These are phyloP conservation scores for Prietella phreatophila DNA, from an alignment of 2,113 vertebrate genomes.

Conservation along the genomic window DNA sequence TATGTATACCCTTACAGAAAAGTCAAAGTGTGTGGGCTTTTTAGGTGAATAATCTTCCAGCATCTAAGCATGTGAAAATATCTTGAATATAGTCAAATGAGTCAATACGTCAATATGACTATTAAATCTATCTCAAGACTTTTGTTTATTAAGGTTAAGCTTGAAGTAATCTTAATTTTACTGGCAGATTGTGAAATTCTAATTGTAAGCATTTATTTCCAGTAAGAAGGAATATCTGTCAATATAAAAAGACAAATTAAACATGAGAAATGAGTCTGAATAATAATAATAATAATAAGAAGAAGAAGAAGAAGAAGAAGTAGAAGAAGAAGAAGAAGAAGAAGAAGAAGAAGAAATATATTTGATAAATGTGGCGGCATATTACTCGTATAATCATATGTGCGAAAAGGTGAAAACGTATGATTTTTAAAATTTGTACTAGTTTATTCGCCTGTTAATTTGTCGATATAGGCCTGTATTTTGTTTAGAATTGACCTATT, in stretches of 20 bases:
- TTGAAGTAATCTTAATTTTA: neutral
- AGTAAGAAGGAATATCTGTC: no score
- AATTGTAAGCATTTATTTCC: no score
- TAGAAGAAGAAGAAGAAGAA: no score
- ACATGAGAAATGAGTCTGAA: no score
- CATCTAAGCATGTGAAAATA: no score
- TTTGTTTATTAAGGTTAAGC: neutral
- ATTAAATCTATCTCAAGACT: neutral
- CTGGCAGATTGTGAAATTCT: neutral
- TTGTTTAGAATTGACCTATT: neutral
- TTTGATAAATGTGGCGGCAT: no score
- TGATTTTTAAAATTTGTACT: neutral
- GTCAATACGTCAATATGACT: neutral
- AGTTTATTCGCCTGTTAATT: no score
- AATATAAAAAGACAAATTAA: neutral
- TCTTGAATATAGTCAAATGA: neutral
- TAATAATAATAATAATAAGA: no score
- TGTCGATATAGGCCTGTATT: neutral
- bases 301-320: no score
- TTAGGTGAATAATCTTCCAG: neutral
- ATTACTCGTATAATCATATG: neutral
- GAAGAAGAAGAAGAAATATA: no score
- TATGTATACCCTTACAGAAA: neutral
- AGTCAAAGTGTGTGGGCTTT: no score
- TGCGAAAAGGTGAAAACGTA: neutral